Evolutionary conservation across 2,888 invertebrate genomes (phyloP).

Genomic region (Standfussiana lucernea): DNA sequence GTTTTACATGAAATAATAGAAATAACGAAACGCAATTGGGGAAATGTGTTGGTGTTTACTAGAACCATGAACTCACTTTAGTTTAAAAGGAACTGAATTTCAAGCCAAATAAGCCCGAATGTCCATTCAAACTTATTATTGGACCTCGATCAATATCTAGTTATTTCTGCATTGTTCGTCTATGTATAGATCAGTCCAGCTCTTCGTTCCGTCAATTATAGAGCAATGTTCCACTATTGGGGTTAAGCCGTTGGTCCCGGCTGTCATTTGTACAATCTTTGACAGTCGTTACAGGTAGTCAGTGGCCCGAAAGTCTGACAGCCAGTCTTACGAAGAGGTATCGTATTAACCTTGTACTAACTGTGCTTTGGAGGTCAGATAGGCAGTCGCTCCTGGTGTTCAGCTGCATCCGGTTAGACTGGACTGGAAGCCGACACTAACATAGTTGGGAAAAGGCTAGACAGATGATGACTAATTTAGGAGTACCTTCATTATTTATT

Average conservation of each 20-base stretch:
- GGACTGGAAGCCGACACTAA: not conserved
- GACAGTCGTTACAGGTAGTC: constrained; percentile 1
- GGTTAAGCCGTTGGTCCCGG: not conserved
- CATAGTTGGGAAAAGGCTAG: too few relatives aligned
- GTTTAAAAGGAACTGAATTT: not conserved
- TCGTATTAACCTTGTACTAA: not conserved
- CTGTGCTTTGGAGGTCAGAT: not conserved
- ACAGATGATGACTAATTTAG: too few relatives aligned
- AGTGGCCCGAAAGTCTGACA: too few relatives aligned
- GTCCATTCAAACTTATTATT: not conserved
- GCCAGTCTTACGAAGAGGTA: not conserved
- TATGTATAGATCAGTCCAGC: not conserved
- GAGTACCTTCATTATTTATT: not conserved
- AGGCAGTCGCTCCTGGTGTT: not conserved
- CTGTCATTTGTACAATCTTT: not conserved
- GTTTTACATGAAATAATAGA: too few relatives aligned
- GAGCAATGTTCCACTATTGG: not conserved
- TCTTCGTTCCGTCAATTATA: not conserved
- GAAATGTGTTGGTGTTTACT: too few relatives aligned
- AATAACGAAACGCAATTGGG: too few relatives aligned
- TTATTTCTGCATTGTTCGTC: not conserved
- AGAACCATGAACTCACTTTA: too few relatives aligned
- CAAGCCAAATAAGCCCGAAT: not conserved
- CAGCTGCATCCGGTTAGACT: not conserved
- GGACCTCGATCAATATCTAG: not conserved